phyloP scores from a whole-genome alignment of 2,888 invertebrate species.

The Bugula neritina region DNA sequence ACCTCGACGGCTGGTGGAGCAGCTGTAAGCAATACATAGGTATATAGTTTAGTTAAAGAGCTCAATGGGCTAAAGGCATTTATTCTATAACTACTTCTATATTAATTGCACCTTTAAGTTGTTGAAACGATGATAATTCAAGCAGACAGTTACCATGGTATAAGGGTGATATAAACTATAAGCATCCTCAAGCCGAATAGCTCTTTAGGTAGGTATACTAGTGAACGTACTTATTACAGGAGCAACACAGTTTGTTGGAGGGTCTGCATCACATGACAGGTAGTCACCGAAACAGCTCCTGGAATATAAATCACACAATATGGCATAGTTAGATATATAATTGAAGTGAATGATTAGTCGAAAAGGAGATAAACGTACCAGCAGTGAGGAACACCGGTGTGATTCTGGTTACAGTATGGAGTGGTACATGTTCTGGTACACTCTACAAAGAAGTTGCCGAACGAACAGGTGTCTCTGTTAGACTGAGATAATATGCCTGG shows the following conservation, averaged over 20 bases:
- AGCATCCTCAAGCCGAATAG: too few relatives aligned
- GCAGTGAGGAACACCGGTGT: slow-evolving; percentile 9
- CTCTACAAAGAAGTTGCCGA: slow-evolving; percentile 16
- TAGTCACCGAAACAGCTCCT: slow-evolving; percentile 14
- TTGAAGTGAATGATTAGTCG: too few relatives aligned
- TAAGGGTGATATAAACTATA: too few relatives aligned
- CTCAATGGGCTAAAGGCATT: too few relatives aligned
- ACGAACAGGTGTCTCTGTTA: neutral
- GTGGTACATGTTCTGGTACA: neutral
- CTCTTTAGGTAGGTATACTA: too few relatives aligned
- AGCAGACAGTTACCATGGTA: too few relatives aligned
- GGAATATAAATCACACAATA: neutral
- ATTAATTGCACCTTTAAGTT: too few relatives aligned
- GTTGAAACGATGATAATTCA: too few relatives aligned
- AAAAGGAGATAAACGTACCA: too few relatives aligned
- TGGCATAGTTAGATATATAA: too few relatives aligned
- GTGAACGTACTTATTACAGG: neutral
- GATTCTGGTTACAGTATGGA: neutral
- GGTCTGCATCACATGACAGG: neutral
- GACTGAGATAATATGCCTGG: neutral
- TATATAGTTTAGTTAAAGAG: too few relatives aligned
- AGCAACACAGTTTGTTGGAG: neutral
- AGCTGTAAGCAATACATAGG: neutral
- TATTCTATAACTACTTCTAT: too few relatives aligned
- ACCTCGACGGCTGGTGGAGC: neutral